phyloP scores from a whole-genome alignment of 2,113 vertebrate genomes.

The Pituophis catenifer region DNA sequence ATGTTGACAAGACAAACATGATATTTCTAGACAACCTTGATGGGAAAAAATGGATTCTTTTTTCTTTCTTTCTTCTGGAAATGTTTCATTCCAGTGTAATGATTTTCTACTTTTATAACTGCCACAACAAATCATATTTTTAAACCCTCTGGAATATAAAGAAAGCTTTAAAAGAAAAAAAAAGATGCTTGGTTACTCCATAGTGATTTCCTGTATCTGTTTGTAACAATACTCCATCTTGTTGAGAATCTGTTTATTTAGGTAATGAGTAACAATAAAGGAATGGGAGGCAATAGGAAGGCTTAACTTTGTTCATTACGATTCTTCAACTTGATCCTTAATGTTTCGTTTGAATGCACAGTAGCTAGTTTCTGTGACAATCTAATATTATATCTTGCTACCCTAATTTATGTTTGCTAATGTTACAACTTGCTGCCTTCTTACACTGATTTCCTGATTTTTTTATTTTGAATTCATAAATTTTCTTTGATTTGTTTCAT shows the following conservation, averaged over 20 bases:
- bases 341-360: neutral
- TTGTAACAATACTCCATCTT: slow-evolving; percentile 14
- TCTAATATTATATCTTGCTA: neutral
- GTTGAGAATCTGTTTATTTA: neutral
- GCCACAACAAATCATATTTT: neutral
- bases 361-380: neutral
- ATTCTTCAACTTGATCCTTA: slow-evolving; percentile 32
- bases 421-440: neutral
- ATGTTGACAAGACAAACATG: neutral
- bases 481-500: neutral
- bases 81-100: neutral
- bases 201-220: slow-evolving; percentile 2
- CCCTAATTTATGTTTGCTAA: neutral
- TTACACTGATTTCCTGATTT: neutral
- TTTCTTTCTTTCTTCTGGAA: neutral
- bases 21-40: neutral
- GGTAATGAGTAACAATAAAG: neutral
- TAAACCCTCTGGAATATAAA: neutral
- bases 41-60: neutral
- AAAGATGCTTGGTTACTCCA: slow-evolving; percentile 12
- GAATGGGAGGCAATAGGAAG: slow-evolving; percentile 20
- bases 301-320: neutral
- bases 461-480: neutral
- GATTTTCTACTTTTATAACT: neutral
- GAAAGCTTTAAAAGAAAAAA: neutral